Base-by-base conservation (phyloP, 2,888 invertebrate species). In the Meiosimyza platycephala region DNA sequence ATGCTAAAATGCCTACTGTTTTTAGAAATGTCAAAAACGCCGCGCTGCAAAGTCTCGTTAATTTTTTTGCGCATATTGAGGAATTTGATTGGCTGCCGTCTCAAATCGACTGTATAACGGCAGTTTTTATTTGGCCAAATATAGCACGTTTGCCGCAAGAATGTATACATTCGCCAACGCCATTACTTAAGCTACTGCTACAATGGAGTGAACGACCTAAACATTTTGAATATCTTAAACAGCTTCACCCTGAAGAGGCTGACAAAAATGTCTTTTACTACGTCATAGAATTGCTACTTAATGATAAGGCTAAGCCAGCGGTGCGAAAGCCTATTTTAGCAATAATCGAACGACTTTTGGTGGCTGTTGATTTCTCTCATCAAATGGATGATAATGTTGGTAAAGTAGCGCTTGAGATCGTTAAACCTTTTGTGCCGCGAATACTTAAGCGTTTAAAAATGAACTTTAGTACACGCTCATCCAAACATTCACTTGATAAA, bases 111-210 rank as follows among this genome's bases (percentile, higher is more conserved):
- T 91, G 93, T 0, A 83, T 97, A 18, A 96, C 94, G 82, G 89
- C 92, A 65, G 91, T 93, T 0, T 91, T 93, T 64, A 90, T 98
- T 12, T 96, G 94, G 92, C 96, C 96, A 0, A 90, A 92, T 81
- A 86, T 95, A 72, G 89, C 90, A 13, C 94, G 93, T 82, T 86
- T 98, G 16, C 91, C 93, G 0, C 88, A 90, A 63, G 97, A 98
- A 83, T 93, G 95, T 12, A 91, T 96, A 71, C 92, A 94, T 80
- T 93, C 92, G 78, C 95, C 96, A 0, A 95, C 96, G 1, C 90
- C 93, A 2, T 87, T 97, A 69, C 86, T 97, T 18, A 94, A 93
- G 84, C 86, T 98, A n/a, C 89, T 97, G 22, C 88, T 91, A 47
- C 88, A 90, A 1, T 98, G 97, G 95, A 92, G 94, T 76, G 90